Percentiles rank a stretch among this genome's conserved stretches.
Conservation (phyloP, 2,113 vertebrate genomes). For the Ramphastos sulfuratus region DNA sequence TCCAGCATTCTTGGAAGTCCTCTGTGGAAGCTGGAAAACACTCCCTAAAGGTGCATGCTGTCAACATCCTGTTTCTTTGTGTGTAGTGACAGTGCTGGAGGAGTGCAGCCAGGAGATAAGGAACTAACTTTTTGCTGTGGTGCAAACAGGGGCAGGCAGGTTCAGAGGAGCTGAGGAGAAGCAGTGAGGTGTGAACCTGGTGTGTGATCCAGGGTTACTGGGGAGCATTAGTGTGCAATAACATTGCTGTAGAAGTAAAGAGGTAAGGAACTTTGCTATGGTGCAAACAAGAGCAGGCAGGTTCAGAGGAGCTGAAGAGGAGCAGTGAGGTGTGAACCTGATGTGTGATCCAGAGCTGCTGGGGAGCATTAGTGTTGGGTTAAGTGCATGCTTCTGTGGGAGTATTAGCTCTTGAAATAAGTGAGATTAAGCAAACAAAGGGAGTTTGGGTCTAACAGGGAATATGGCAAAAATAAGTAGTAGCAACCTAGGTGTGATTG, state of each 20-base stretch:
- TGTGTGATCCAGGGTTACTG: neutral
- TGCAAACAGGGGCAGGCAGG: neutral
- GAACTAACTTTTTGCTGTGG: neutral
- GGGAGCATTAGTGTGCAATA: neutral
- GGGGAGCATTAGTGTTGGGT: neutral
- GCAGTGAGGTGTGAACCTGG: neutral
- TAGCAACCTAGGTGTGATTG: neutral
- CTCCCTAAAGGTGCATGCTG: neutral
- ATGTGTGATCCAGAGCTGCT: too few species aligned
- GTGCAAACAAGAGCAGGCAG: too few species aligned
- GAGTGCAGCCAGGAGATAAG: neutral
- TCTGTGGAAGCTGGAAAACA: neutral
- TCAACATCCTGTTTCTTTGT: neutral
- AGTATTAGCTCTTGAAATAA: neutral
- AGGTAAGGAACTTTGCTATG: neutral
- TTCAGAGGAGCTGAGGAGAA: neutral
- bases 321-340: too few species aligned
- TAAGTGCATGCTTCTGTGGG: neutral
- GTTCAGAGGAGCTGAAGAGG: too few species aligned
- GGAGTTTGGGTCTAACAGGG: neutral
- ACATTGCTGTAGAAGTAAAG: too few species aligned
- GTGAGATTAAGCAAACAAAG: neutral
- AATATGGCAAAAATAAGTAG: neutral
- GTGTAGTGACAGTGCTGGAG: neutral
- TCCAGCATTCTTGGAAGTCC: neutral